Evolutionary conservation across 1,140 invertebrate genomes (phyloP), one percentile per base, ranked within the genome.

Genomic region (Drosophila navojoa): DNA sequence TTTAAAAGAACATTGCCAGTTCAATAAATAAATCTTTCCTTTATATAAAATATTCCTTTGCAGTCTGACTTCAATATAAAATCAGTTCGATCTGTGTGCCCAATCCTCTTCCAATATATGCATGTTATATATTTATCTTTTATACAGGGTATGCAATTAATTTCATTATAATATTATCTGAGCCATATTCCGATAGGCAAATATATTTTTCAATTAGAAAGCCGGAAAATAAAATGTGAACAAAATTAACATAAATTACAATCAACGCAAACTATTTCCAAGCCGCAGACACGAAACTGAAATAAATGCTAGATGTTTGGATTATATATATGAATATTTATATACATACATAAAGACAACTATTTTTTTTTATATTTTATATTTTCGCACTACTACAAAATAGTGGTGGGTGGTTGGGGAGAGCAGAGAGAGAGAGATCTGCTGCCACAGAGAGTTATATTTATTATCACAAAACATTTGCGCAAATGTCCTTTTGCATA

Each of bases 391-490:
- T 64, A 25, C 32, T 47, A 32, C 44, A 45, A 6, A 49, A 25
- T 52, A 19, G 45, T 19, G n/a, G 53, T 13, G 22, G n/a, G 40
- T 10, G 13, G 13, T 22, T 16, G n/a, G 53, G 47, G 58, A 22
- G 19, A 22, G 19, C 19, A 22, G 19, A 1, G 10, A 15, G n/a
- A 22, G 1, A 29, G 27, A 16, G 53, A 27, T 52, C 60, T 81
- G 82, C 77, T 82, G 80, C 76, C 84, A 77, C 82, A 86, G 68
- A 79, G 82, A 87, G 82, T 87, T 89, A 87, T 87, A 87, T 87
- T 87, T 87, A 87, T 87, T 87, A 87, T 87, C 82, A 82, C 82
- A 89, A 82, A 87, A 87, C 84, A 87, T 89, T 87, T 87, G 82
- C 87, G 84, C 82, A 87, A 87, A 87, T 89, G 82, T 87, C 82